Conservation (phyloP, 2,797 vertebrate genomes). For the Cuniculus paca region DNA sequence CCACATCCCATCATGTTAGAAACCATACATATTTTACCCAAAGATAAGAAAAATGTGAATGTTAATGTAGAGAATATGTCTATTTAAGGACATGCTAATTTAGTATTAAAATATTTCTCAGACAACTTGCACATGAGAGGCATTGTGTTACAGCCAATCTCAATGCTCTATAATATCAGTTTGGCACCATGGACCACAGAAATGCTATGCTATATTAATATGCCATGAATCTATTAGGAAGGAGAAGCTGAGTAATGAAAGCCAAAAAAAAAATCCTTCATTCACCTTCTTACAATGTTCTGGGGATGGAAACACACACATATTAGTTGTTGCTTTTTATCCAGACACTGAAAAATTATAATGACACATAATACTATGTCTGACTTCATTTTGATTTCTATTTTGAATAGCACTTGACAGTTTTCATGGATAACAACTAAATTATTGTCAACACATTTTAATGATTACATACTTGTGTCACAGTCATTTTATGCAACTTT, state of each 20-base stretch:
- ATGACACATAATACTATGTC: slow-evolving; percentile 70
- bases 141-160: not conserved
- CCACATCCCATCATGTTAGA: not conserved
- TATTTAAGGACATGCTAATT: not conserved
- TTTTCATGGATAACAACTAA: slow-evolving; percentile 79
- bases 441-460: slow-evolving; percentile 84
- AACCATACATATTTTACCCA: not conserved
- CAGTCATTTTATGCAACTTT: slow-evolving; percentile 80
- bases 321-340: slow-evolving; percentile 62
- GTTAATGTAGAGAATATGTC: not conserved
- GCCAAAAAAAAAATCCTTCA: not conserved
- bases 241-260: not conserved
- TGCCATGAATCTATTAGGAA: not conserved
- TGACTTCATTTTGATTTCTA: slow-evolving; percentile 76
- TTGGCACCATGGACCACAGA: not conserved
- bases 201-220: not conserved
- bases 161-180: not conserved
- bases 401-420: slow-evolving; percentile 79
- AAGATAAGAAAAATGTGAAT: not conserved
- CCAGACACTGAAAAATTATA: slow-evolving; percentile 51
- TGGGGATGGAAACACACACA: not conserved
- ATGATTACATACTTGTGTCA: slow-evolving; percentile 83
- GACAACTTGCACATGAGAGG: not conserved
- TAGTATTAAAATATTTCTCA: not conserved
- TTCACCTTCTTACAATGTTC: not conserved